phyloP scores from a whole-genome alignment of 2,888 invertebrate species.

The Pachycephus smyrnensis region DNA sequence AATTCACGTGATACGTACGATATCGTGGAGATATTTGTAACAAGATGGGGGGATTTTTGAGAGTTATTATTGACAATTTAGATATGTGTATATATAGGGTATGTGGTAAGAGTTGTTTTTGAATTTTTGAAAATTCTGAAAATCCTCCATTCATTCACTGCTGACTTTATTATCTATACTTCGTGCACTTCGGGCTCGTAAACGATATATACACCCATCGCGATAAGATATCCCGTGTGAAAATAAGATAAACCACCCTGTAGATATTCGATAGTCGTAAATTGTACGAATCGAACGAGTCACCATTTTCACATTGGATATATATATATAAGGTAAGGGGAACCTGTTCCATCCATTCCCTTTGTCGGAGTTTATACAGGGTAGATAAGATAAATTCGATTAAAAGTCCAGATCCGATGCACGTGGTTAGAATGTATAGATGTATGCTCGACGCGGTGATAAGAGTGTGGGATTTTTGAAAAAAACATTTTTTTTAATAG shows the following conservation, averaged over 20 bases:
- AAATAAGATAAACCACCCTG: constrained; percentile 46
- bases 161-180: background rate
- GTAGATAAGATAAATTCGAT: background rate
- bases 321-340: background rate
- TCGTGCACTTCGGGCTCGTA: background rate
- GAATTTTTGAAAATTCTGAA: background rate
- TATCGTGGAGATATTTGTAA: no score
- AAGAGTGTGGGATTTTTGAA: background rate
- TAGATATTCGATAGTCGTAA: background rate
- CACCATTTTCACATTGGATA: background rate
- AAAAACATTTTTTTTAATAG: background rate
- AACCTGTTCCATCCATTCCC: background rate
- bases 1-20: no score
- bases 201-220: background rate
- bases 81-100: no score
- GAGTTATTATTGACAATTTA: no score
- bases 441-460: background rate
- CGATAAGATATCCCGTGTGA: constrained; percentile 42
- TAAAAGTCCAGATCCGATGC: background rate
- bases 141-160: background rate
- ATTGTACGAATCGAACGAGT: background rate
- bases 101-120: background rate
- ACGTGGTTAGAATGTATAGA: background rate
- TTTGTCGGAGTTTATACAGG: background rate
- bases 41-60: no score